A percentile compares a stretch with the other conserved stretches of the same genome.
Conservation (phyloP, 2,113 vertebrate genomes). For the Columba janthina region DNA sequence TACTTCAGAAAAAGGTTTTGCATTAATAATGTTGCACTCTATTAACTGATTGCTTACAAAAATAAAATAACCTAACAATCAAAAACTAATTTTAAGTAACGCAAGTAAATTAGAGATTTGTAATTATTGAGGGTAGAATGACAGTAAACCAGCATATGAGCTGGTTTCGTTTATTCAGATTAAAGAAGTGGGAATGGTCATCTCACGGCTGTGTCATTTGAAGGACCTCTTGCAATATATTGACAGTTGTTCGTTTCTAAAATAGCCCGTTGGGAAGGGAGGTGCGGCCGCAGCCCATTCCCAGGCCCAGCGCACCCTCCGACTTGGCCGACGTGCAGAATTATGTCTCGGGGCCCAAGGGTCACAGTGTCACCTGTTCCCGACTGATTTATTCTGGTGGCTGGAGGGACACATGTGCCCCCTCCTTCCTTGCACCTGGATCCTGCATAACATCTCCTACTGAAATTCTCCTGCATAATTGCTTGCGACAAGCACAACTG, state of each 20-base stretch:
- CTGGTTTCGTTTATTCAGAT: not conserved
- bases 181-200: rapidly evolving
- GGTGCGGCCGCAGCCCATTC: rapidly evolving
- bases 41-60: not conserved
- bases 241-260: not conserved
- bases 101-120: not conserved
- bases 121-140: no score
- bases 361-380: slow-evolving; percentile 25
- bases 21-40: no score
- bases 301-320: rapidly evolving
- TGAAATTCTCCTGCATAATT: not conserved
- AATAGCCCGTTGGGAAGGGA: not conserved
- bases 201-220: not conserved
- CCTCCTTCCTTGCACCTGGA: not conserved
- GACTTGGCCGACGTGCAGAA: rapidly evolving
- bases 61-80: not conserved
- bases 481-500: not conserved
- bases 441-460: not conserved
- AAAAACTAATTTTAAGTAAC: not conserved
- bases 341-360: not conserved
- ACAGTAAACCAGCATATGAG: not conserved
- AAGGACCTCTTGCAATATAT: not conserved
- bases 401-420: not conserved
- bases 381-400: not conserved
- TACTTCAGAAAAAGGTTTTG: not conserved